These are phyloP conservation scores for Mizuhopecten yessoensis DNA, from an alignment of 1,140 invertebrate species.

Conservation along the genomic window DNA sequence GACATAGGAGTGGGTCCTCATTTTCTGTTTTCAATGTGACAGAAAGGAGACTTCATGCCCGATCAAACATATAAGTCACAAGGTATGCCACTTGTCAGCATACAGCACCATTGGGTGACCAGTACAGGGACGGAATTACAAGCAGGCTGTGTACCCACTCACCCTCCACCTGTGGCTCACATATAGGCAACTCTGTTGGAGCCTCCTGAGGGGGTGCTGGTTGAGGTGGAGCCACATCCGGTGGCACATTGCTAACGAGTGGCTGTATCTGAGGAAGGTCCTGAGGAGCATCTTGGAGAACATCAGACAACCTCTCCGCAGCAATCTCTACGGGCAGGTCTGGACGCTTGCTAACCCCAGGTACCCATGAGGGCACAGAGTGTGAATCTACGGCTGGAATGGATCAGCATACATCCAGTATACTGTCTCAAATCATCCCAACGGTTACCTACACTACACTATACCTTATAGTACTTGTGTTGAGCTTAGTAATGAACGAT, in stretches of 20 bases:
- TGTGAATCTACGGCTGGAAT: neutral
- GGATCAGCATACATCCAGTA: neutral
- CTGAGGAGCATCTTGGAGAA: neutral
- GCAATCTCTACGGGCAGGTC: slow-evolving; percentile 18
- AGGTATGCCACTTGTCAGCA: neutral
- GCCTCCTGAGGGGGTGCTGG: neutral
- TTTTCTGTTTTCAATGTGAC: neutral
- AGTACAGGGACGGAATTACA: neutral
- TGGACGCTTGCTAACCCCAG: neutral
- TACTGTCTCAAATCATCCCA: neutral
- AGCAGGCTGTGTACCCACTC: neutral
- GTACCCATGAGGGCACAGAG: neutral
- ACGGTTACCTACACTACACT: neutral
- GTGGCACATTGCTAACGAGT: neutral
- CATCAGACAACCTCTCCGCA: neutral
- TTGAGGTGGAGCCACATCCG: neutral
- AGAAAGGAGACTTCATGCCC: neutral
- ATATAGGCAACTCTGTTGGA: too few relatives aligned
- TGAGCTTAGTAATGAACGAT: neutral
- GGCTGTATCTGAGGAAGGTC: neutral
- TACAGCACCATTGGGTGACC: neutral
- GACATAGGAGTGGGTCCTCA: neutral
- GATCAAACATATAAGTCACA: neutral
- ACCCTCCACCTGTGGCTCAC: neutral
- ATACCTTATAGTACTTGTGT: neutral